Conservation (phyloP, 2,113 vertebrate genomes). For the Forbesichthys agassizii region DNA sequence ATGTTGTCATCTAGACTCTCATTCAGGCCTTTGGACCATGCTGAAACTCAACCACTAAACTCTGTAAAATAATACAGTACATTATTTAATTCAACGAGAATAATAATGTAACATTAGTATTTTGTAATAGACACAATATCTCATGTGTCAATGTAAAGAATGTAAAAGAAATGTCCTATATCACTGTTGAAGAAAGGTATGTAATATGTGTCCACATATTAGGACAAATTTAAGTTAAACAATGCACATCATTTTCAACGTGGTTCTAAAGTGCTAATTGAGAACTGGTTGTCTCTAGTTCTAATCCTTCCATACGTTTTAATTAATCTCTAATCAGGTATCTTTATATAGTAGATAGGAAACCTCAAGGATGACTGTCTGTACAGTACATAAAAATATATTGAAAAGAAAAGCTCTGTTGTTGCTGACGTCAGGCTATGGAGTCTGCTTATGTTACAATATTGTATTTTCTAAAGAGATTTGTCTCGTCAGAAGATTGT, state of each 20-base stretch:
- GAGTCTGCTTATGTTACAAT: background rate
- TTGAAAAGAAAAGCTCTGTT: background rate
- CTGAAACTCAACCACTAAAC: background rate
- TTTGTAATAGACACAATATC: background rate
- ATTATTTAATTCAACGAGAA: conserved; percentile 23
- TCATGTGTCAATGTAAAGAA: conserved; percentile 5
- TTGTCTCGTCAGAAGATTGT: conserved; percentile 5
- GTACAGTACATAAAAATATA: too few species aligned
- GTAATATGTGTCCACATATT: background rate
- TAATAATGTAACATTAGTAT: conserved; percentile 1
- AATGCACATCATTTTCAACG: too few species aligned
- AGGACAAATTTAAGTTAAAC: background rate
- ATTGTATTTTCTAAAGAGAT: background rate
- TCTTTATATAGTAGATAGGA: too few species aligned
- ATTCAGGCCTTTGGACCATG: conserved; percentile 2
- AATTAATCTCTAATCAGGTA: too few species aligned
- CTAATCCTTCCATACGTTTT: too few species aligned
- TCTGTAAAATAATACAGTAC: background rate
- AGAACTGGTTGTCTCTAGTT: too few species aligned
- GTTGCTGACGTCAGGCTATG: background rate
- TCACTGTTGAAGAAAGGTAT: background rate
- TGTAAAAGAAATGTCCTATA: conserved; percentile 2
- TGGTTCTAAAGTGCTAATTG: too few species aligned
- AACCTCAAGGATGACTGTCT: too few species aligned
- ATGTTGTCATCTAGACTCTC: conserved; percentile 1